These are phyloP conservation scores for Sparus aurata DNA, from an alignment of 2,797 vertebrate species.

Conservation along the genomic window DNA sequence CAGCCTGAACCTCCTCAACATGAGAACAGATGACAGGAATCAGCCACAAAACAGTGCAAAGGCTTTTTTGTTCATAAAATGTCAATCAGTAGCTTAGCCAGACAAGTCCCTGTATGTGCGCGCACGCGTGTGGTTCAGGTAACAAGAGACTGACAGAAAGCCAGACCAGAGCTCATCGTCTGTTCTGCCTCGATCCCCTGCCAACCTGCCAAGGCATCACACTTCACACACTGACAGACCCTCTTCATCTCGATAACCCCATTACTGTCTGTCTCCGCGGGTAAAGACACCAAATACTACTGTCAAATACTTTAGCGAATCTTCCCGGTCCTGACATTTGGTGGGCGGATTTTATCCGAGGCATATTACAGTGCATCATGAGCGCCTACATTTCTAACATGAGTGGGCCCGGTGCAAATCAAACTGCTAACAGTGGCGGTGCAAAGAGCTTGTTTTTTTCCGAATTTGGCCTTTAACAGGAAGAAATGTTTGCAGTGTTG, in stretches of 20 bases:
- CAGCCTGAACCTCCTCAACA: conserved; percentile 7
- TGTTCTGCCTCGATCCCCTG: conserved; percentile 37
- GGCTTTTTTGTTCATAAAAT: conserved; percentile 20
- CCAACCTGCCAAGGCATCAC: conserved; percentile 56
- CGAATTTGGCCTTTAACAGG: conserved; percentile 42
- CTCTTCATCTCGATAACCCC: conserved; percentile 53
- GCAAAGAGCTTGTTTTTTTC: neutral
- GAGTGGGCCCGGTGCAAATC: conserved; percentile 45
- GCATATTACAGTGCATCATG: conserved; percentile 41
- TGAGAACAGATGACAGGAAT: conserved; percentile 30
- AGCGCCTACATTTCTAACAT: conserved; percentile 34
- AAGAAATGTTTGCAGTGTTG: conserved; percentile 17
- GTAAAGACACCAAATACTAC: conserved; percentile 37
- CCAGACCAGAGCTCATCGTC: conserved; percentile 35
- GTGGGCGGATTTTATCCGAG: conserved; percentile 45
- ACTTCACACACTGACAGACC: conserved; percentile 43
- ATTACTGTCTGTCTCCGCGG: conserved; percentile 33
- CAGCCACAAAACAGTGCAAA: conserved; percentile 3
- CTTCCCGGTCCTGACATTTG: conserved; percentile 44
- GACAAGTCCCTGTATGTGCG: neutral
- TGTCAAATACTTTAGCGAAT: conserved; percentile 22
- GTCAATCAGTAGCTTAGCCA: conserved; percentile 45
- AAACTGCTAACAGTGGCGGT: conserved; percentile 3
- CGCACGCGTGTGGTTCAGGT: conserved; percentile 23
- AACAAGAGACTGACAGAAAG: conserved; percentile 42